phyloP scores from a whole-genome alignment of 1,140 invertebrate genomes.

The Saxidomus purpurata region DNA sequence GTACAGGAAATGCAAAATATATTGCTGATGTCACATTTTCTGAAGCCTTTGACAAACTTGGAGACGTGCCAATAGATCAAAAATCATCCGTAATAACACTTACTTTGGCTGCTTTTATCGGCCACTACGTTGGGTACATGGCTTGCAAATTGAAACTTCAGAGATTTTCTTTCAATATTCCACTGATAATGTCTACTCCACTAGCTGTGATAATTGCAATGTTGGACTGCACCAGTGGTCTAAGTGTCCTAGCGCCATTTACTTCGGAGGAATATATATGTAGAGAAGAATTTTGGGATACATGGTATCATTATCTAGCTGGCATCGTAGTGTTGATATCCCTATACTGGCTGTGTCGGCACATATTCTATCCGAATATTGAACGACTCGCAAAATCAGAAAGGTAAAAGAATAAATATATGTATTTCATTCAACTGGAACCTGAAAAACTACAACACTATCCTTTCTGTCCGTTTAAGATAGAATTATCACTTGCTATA shows the following conservation, averaged over 20 bases:
- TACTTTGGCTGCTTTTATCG: conserved; percentile 33
- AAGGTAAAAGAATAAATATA: conserved; percentile 39
- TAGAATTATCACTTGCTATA: not conserved
- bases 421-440: no score
- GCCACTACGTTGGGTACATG: conserved; percentile 35
- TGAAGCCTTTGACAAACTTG: conserved; percentile 2
- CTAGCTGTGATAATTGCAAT: conserved; percentile 7
- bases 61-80: not conserved
- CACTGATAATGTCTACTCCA: conserved; percentile 56
- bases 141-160: conserved; percentile 55
- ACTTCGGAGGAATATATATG: not conserved
- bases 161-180: conserved; percentile 29
- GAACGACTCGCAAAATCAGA: conserved; percentile 58
- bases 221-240: not conserved
- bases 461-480: no score
- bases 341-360: conserved; percentile 52
- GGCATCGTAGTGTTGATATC: conserved; percentile 9
- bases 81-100: conserved; percentile 27
- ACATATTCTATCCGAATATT: conserved; percentile 52
- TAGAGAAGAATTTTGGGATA: not conserved
- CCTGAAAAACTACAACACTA: not conserved
- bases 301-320: not conserved
- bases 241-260: not conserved
- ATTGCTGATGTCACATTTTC: not conserved
- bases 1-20: not conserved